Evolutionary conservation across 1,140 invertebrate species (phyloP), one percentile per base, ranked within the genome.

Genomic region (Drosophila kanapiae): DNA sequence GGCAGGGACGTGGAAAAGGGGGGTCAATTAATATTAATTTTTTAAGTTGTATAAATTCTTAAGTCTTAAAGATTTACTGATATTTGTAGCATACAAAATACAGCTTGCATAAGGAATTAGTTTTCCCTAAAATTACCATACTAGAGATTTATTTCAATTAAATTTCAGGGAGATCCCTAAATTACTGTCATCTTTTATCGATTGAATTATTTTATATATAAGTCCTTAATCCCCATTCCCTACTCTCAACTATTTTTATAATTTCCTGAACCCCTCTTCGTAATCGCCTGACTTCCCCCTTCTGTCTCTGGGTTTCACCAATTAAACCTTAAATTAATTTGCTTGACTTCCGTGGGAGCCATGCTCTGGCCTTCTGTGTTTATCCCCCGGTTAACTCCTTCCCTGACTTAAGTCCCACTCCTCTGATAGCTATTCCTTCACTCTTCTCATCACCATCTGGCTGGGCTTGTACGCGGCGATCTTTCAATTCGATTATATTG

Each of bases 401-500:
- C 43, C 29, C 37, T 9, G 14, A 27, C 29, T 54, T 37, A 2
- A 29, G 23, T 9, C 23, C 11, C 57, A 9, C 57, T 45, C 11
- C 68, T 18, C 23, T 40, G 16, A 42, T 7, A 7, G 10, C 31
- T 51, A 35, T 16, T 38, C 51, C 63, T 29, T 53, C 49, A 27
- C 49, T 65, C 14, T 42, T 33, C 45, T 51, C 33, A 33, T 64
- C 42, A 37, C 58, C 48, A 42, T 80, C 51, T 67, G 51, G 57
- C 33, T 49, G n/a, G 29, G 42, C 38, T 40, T 75, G 57, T 47
- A 35, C 35, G 45, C 75, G 42, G 45, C 62, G 85, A 90, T 85
- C 82, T 79, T 90, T 90, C 78, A 90, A 90, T 90, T 90, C 85
- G 85, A 90, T 90, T 90, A 90, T 90, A 90, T 90, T 90, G 85